phyloP scores from a whole-genome alignment of 2,797 vertebrate genomes.

The Platalea minor region DNA sequence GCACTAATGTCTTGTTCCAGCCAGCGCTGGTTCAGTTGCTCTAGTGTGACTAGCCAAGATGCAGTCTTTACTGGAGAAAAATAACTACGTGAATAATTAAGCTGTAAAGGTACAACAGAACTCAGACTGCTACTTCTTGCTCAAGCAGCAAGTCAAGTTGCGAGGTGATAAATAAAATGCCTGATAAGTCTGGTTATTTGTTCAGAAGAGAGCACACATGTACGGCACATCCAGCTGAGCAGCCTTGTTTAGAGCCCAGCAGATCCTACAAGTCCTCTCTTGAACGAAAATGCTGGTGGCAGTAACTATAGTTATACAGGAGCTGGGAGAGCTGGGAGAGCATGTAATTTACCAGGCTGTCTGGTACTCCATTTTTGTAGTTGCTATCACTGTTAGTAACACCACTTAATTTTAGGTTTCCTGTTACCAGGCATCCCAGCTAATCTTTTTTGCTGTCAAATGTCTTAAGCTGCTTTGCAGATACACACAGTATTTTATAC shows the following conservation, averaged over 20 bases:
- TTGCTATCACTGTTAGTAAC: neutral
- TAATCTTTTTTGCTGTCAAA: neutral
- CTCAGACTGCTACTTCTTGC: neutral
- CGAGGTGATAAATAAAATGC: neutral
- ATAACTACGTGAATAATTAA: neutral
- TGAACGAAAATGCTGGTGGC: neutral
- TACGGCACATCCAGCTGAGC: neutral
- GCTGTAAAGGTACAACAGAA: neutral
- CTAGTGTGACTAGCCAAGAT: neutral
- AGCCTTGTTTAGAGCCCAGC: neutral
- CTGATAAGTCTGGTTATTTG: neutral
- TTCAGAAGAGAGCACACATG: neutral
- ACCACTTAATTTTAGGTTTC: constrained; percentile 10
- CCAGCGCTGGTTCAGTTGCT: neutral
- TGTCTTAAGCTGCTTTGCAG: neutral
- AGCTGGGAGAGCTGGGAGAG: neutral
- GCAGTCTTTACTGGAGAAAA: neutral
- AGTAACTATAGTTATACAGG: neutral
- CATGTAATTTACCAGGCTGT: neutral
- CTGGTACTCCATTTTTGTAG: neutral
- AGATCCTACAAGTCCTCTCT: neutral
- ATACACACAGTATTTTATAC: neutral
- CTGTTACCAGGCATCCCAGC: neutral
- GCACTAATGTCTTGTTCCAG: neutral
- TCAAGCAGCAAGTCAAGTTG: neutral